A percentile compares a stretch with the other conserved stretches of the same genome.
phyloP scores from a whole-genome alignment of 2,888 invertebrate species.

The Lydus trimaculatus region DNA sequence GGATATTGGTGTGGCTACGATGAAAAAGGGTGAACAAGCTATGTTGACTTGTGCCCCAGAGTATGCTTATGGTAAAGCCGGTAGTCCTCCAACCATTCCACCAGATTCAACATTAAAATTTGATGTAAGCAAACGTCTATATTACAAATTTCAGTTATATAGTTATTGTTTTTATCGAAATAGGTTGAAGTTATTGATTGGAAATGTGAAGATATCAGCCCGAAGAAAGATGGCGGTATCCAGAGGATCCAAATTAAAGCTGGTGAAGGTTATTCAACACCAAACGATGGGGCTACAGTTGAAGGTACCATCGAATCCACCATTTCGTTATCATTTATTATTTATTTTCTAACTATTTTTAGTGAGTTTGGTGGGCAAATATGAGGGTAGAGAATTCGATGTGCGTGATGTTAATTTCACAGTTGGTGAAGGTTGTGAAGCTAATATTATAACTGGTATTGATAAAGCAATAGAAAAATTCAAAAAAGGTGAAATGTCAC shows the following conservation, averaged over 20 bases:
- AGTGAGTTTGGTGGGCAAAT: slow-evolving; percentile 78
- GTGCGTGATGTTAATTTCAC: slow-evolving; percentile 82
- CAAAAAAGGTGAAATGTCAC: slow-evolving; percentile 79
- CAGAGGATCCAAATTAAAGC: slow-evolving; percentile 72
- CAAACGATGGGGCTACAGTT: slow-evolving; percentile 84
- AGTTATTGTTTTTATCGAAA: slow-evolving; percentile 24
- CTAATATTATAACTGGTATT: slow-evolving; percentile 79
- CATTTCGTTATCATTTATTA: background rate
- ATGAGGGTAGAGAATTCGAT: slow-evolving; percentile 76
- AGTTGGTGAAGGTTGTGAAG: slow-evolving; percentile 85
- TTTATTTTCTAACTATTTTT: slow-evolving; percentile 49
- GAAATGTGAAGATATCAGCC: slow-evolving; percentile 89
- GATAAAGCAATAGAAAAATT: slow-evolving; percentile 85
- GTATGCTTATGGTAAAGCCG: slow-evolving; percentile 88
- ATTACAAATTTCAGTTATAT: no score
- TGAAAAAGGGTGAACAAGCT: slow-evolving; percentile 90
- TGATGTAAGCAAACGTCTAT: slow-evolving; percentile 75
- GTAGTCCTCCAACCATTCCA: slow-evolving; percentile 89
- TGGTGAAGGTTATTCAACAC: slow-evolving; percentile 76
- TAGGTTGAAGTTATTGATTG: slow-evolving; percentile 89
- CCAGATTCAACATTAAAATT: slow-evolving; percentile 87
- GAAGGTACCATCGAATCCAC: slow-evolving; percentile 70
- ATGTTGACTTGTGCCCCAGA: slow-evolving; percentile 84
- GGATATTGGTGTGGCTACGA: slow-evolving; percentile 92
- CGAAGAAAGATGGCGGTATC: slow-evolving; percentile 84